A percentile compares a stretch with the other conserved stretches of the same genome.
phyloP scores from a whole-genome alignment of 1,140 invertebrate species.

The Formica selysi region DNA sequence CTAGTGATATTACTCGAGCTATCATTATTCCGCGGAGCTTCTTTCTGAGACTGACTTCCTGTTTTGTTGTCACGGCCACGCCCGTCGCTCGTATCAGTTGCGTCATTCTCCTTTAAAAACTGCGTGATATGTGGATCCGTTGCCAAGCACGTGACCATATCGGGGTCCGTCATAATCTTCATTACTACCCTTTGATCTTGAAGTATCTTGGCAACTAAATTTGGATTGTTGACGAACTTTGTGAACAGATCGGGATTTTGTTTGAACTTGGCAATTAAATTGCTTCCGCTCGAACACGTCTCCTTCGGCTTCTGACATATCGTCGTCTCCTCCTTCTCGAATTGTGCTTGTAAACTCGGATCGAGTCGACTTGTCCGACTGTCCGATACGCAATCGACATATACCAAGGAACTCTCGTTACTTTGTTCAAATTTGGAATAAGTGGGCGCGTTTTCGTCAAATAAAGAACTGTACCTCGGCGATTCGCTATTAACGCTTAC shows the following conservation, averaged over 20 bases:
- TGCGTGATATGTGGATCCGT: conserved; percentile 78
- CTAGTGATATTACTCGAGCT: conserved; percentile 8
- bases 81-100: background rate
- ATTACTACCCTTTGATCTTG: conserved; percentile 79
- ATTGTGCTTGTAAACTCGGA: conserved; percentile 7
- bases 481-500: conserved; percentile 17
- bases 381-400: background rate
- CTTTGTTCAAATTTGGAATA: conserved; percentile 60
- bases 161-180: conserved; percentile 81
- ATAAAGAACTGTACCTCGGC: conserved; percentile 35
- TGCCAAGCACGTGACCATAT: conserved; percentile 73
- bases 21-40: conserved; percentile 32
- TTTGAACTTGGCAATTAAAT: conserved; percentile 67
- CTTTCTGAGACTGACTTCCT: conserved; percentile 8
- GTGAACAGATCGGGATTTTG: conserved; percentile 71
- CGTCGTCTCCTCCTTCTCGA: conserved; percentile 45
- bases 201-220: conserved; percentile 80
- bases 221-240: conserved; percentile 79
- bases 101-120: conserved; percentile 76
- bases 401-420: conserved; percentile 34
- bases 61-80: background rate
- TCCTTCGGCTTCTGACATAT: conserved; percentile 72
- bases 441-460: conserved; percentile 48
- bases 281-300: conserved; percentile 60
- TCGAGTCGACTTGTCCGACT: background rate